Evolutionary conservation across 1,140 invertebrate genomes (phyloP).

Genomic region (Zaprionus vittiger): DNA sequence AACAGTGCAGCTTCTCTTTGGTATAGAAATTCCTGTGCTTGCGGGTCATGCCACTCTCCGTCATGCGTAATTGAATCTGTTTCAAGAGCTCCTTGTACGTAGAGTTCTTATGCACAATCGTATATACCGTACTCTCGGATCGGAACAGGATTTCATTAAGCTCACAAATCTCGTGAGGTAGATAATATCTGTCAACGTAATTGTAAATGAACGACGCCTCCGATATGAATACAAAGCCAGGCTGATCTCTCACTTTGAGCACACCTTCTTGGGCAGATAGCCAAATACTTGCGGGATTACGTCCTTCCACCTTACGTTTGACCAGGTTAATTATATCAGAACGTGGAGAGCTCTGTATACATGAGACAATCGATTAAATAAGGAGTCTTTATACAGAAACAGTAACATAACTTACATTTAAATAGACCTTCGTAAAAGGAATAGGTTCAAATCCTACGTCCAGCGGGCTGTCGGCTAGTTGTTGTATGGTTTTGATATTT

Average conservation of each 20-base stretch:
- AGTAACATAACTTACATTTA: slow-evolving; percentile 55
- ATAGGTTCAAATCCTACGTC: slow-evolving; percentile 72
- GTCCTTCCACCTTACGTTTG: slow-evolving; percentile 61
- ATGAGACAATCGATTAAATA: background rate
- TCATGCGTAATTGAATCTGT: slow-evolving; percentile 54
- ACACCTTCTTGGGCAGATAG: slow-evolving; percentile 62
- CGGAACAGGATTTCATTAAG: slow-evolving; percentile 73
- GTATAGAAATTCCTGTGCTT: slow-evolving; percentile 65
- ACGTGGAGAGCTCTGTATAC: slow-evolving; percentile 53
- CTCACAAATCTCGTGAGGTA: slow-evolving; percentile 77
- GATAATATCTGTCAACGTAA: slow-evolving; percentile 68
- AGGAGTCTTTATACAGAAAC: background rate
- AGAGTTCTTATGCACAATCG: slow-evolving; percentile 61
- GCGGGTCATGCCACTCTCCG: slow-evolving; percentile 65
- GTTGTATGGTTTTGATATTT: slow-evolving; percentile 69
- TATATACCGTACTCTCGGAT: slow-evolving; percentile 56
- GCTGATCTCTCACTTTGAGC: slow-evolving; percentile 60
- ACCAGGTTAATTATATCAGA: slow-evolving; percentile 64
- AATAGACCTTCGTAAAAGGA: slow-evolving; percentile 59
- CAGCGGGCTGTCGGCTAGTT: slow-evolving; percentile 74
- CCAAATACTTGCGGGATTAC: slow-evolving; percentile 57
- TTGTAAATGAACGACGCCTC: slow-evolving; percentile 69
- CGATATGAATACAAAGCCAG: slow-evolving; percentile 72
- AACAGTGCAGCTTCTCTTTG: slow-evolving; percentile 66
- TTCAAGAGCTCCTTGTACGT: slow-evolving; percentile 68